Conservation (phyloP, 2,113 vertebrate species). For the Passerina amoena region DNA sequence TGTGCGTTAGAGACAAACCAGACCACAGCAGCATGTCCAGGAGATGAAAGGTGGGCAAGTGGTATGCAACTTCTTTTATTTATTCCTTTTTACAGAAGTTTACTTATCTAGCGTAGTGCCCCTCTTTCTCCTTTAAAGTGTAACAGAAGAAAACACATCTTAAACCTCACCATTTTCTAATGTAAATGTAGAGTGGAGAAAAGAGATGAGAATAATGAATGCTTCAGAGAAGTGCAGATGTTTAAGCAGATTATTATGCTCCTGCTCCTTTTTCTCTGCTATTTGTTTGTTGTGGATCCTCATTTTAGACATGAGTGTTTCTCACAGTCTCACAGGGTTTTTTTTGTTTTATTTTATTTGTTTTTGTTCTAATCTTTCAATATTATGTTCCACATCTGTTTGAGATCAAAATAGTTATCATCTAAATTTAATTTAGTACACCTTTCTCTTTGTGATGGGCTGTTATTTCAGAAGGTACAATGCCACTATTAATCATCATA, state of each 20-base stretch:
- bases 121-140: background rate
- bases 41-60: background rate
- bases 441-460: background rate
- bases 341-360: background rate
- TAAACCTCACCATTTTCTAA: background rate
- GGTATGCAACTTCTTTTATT: background rate
- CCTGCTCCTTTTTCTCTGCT: background rate
- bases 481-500: constrained; percentile 45
- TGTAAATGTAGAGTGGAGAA: background rate
- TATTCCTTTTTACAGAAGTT: background rate
- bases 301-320: background rate
- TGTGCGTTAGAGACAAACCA: background rate
- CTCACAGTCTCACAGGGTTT: background rate
- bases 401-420: constrained; percentile 14
- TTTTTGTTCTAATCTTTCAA: background rate
- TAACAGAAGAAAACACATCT: background rate
- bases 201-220: background rate
- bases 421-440: constrained; percentile 1
- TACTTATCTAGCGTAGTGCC: background rate
- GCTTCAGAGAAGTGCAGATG: background rate
- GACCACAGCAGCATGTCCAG: background rate
- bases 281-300: background rate
- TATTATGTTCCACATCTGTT: background rate
- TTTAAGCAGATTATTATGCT: background rate
- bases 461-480: background rate